A percentile compares a stretch with the other conserved stretches of the same genome.
phyloP scores from a whole-genome alignment of 2,888 invertebrate genomes.

The Hemithea aestivaria region DNA sequence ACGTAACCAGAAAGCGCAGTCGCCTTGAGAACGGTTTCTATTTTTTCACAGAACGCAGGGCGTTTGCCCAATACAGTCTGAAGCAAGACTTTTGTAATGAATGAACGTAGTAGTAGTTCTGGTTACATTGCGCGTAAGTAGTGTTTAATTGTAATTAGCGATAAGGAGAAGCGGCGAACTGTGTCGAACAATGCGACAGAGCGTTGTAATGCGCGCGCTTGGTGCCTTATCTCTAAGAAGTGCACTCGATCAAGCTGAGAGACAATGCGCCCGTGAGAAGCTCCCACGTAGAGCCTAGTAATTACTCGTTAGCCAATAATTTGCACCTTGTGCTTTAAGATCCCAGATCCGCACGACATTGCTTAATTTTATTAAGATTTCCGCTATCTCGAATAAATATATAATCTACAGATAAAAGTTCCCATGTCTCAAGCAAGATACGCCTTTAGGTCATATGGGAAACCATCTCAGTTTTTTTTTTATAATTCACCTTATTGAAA shows the following conservation, averaged over 20 bases:
- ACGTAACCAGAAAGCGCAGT: slow-evolving; percentile 48
- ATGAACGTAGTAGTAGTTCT: slow-evolving; percentile 34
- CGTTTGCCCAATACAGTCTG: slow-evolving; percentile 50
- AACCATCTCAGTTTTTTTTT: too few species aligned
- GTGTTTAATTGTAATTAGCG: slow-evolving; percentile 39
- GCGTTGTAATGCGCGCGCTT: slow-evolving; percentile 43
- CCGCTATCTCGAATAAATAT: too few species aligned
- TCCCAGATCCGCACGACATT: too few species aligned
- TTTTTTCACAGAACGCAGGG: slow-evolving; percentile 54
- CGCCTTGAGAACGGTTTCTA: slow-evolving; percentile 67
- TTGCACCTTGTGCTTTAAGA: slow-evolving; percentile 42
- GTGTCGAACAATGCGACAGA: slow-evolving; percentile 43
- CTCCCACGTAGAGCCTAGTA: slow-evolving; percentile 60
- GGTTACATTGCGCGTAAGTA: slow-evolving; percentile 39
- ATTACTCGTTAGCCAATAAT: slow-evolving; percentile 61
- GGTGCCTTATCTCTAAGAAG: slow-evolving; percentile 55
- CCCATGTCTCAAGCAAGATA: too few species aligned
- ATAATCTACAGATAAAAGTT: too few species aligned
- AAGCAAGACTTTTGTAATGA: slow-evolving; percentile 38
- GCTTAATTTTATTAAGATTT: too few species aligned
- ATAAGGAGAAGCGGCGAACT: slow-evolving; percentile 36
- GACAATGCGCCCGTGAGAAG: slow-evolving; percentile 57
- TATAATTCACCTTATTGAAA: too few species aligned
- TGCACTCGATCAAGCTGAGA: slow-evolving; percentile 50
- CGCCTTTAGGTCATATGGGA: too few species aligned